phyloP scores from a whole-genome alignment of 1,140 invertebrate species.

The Phortica variegata region DNA sequence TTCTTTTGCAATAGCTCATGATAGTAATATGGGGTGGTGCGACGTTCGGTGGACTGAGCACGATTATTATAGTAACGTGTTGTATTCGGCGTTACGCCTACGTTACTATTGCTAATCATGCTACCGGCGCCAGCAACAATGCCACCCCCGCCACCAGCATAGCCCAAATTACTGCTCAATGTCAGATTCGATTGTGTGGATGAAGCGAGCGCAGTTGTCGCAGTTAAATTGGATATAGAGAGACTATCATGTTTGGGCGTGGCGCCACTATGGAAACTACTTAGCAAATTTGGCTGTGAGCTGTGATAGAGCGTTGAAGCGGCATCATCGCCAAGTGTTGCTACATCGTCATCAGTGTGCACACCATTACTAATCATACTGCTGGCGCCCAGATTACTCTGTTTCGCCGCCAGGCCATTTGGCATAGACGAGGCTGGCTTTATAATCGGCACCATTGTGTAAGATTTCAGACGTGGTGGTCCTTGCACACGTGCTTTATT shows the following conservation, averaged over 20 bases:
- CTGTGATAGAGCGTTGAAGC: conserved; percentile 38
- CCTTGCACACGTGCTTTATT: conserved; percentile 1
- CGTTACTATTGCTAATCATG: conserved; percentile 7
- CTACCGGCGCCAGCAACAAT: conserved; percentile 2
- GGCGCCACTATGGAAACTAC: conserved; percentile 18
- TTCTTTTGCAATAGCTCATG: conserved; percentile 49
- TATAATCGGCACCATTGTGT: conserved; percentile 37
- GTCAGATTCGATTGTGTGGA: conserved; percentile 6
- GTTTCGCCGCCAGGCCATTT: conserved; percentile 28
- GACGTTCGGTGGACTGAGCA: conserved; percentile 33
- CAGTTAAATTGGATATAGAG: conserved; percentile 27
- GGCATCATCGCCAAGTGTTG: conserved; percentile 8
- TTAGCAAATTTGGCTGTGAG: conserved; percentile 47
- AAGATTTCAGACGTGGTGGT: conserved; percentile 30
- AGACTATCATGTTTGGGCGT: conserved; percentile 14
- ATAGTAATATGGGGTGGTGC: conserved; percentile 54
- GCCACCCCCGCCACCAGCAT: neutral
- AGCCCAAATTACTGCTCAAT: neutral
- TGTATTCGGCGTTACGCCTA: conserved; percentile 11
- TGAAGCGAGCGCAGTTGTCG: conserved; percentile 8
- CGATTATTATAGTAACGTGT: conserved; percentile 29
- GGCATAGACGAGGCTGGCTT: conserved; percentile 53
- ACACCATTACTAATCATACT: conserved; percentile 4
- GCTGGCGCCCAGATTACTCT: neutral
- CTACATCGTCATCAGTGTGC: conserved; percentile 17